Evolutionary conservation across 37 sponge, comb jelly and placozoan genomes (phyloP).

Genomic region (Chondrilla cf. caribensis): DNA sequence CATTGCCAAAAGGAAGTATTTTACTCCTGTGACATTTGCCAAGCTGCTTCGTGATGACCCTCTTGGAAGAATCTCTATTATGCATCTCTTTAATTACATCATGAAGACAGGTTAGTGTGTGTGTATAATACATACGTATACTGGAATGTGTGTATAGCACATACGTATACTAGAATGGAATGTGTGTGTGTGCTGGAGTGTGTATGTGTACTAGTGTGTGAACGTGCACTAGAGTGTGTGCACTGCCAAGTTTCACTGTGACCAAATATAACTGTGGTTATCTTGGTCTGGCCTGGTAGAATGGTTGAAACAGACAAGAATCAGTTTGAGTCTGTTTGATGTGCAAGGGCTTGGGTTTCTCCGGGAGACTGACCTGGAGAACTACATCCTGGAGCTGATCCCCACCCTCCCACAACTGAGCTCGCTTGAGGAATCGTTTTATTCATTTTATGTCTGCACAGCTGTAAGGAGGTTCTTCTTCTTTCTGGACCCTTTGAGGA

Average conservation of each 20-base stretch:
- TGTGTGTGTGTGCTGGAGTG: slow-evolving; percentile 23
- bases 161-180: neutral
- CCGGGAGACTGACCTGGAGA: slow-evolving; percentile 92
- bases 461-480: slow-evolving; percentile 99
- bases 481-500: slow-evolving; percentile 92
- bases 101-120: slow-evolving; percentile 78
- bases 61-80: slow-evolving; percentile 73
- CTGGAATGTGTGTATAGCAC: slow-evolving; percentile 18
- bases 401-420: slow-evolving; percentile 94
- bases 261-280: too few relatives aligned
- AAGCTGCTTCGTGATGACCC: slow-evolving; percentile 75
- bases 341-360: slow-evolving; percentile 89
- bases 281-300: slow-evolving; percentile 39
- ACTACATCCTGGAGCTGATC: slow-evolving; percentile 96
- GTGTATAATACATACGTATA: neutral
- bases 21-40: slow-evolving; percentile 66
- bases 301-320: slow-evolving; percentile 95
- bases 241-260: neutral
- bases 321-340: slow-evolving; percentile 94
- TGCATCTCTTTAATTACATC: slow-evolving; percentile 87
- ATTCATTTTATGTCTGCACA: slow-evolving; percentile 98
- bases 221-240: neutral
- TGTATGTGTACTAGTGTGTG: neutral
- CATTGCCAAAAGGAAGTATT: slow-evolving; percentile 78
- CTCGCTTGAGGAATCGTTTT: slow-evolving; percentile 93